Percentiles rank a stretch among this genome's conserved stretches.
These are phyloP conservation scores for Drosophila tropicalis DNA, from an alignment of 1,140 invertebrate genomes.

Conservation along the genomic window DNA sequence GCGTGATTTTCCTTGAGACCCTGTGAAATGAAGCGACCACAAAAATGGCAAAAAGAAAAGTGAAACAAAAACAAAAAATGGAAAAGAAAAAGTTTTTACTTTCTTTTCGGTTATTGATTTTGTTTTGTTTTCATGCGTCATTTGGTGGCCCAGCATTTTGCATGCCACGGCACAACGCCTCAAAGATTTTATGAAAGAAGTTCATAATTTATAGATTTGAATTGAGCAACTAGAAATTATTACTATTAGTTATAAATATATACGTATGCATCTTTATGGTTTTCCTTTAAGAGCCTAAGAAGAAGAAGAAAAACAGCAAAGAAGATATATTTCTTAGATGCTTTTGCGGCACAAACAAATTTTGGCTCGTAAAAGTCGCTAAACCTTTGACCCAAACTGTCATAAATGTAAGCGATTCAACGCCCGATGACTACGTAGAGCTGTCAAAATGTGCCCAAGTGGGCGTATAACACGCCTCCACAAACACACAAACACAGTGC, in stretches of 20 bases:
- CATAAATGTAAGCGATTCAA: conserved; percentile 63
- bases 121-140: conserved; percentile 65
- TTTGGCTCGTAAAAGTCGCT: conserved; percentile 45
- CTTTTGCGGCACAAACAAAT: conserved; percentile 11
- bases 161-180: conserved; percentile 50
- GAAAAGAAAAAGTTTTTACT: conserved; percentile 33
- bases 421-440: conserved; percentile 50
- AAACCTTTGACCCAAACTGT: conserved; percentile 68
- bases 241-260: no score
- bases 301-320: no score
- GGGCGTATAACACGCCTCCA: conserved; percentile 33
- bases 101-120: conserved; percentile 62
- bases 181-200: conserved; percentile 10
- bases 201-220: conserved; percentile 62
- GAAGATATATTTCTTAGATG: conserved; percentile 6
- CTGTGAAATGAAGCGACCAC: conserved; percentile 71
- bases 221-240: background rate
- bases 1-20: conserved; percentile 57
- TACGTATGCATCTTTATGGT: no score
- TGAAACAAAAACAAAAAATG: conserved; percentile 18
- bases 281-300: no score
- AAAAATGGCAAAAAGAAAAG: conserved; percentile 45
- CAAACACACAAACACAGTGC: conserved; percentile 37
- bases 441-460: conserved; percentile 61
- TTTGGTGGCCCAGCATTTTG: conserved; percentile 59